phyloP scores from a whole-genome alignment of 2,888 invertebrate genomes.

The Macaria liturata region DNA sequence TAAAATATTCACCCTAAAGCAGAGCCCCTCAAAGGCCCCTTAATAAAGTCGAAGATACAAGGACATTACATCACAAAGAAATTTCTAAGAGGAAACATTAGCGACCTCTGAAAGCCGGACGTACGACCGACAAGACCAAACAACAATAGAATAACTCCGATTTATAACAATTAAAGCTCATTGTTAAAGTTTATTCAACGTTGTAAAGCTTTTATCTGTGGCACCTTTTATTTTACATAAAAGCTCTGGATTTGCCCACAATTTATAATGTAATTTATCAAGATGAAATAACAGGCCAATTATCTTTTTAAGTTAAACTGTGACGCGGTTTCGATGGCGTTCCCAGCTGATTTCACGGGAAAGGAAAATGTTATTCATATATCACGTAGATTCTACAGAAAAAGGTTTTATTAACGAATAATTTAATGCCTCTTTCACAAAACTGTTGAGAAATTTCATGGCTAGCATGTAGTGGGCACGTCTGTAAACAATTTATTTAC shows the following conservation, averaged over 20 bases:
- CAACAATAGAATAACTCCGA: slow-evolving; percentile 24
- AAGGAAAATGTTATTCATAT: too few species aligned
- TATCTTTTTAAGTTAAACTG: slow-evolving; percentile 59
- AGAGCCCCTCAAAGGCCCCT: too few species aligned
- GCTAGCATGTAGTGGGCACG: too few species aligned
- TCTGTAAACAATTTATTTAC: too few species aligned
- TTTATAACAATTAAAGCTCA: slow-evolving; percentile 27
- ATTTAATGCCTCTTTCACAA: too few species aligned
- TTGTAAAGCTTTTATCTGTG: slow-evolving; percentile 29
- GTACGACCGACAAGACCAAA: slow-evolving; percentile 16
- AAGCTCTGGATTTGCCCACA: slow-evolving; percentile 28
- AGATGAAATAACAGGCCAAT: slow-evolving; percentile 70
- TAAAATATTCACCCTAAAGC: too few species aligned
- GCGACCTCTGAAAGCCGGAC: slow-evolving; percentile 17
- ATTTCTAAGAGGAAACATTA: slow-evolving; percentile 17
- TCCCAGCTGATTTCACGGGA: slow-evolving; percentile 11
- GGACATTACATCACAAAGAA: slow-evolving; percentile 6
- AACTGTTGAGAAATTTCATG: too few species aligned
- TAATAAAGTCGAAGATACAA: neutral
- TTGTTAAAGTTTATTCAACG: slow-evolving; percentile 28
- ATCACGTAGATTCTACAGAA: too few species aligned
- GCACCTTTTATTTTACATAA: slow-evolving; percentile 26
- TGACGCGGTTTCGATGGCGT: slow-evolving; percentile 41
- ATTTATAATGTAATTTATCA: slow-evolving; percentile 71
- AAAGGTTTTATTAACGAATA: too few species aligned